Conservation (phyloP, 2,113 vertebrate genomes). For the Dryoscopus gambensis region DNA sequence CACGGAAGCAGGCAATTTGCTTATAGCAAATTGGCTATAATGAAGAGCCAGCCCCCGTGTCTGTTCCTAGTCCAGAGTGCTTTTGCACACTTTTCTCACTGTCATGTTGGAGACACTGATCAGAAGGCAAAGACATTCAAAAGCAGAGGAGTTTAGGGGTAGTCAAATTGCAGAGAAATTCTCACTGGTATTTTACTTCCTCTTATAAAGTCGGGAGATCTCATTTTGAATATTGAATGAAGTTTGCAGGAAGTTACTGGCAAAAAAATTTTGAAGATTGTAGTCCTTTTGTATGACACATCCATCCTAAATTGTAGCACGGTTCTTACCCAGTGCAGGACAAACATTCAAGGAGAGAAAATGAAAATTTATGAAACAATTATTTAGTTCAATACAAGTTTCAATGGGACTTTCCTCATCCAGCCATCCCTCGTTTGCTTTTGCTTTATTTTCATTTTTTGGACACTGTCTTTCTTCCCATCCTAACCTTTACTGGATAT, state of each 20-base stretch:
- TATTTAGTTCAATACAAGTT: not conserved
- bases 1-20: not conserved
- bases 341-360: not conserved
- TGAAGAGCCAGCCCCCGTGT: not conserved
- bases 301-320: not conserved
- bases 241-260: not conserved
- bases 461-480: not conserved
- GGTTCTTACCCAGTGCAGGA: not conserved
- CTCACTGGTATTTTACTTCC: not conserved
- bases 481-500: not conserved
- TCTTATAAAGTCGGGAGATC: not conserved
- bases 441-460: slow-evolving; percentile 11
- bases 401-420: slow-evolving; percentile 52
- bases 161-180: not conserved
- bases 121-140: not conserved
- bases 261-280: not conserved
- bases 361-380: not conserved
- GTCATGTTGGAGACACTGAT: not conserved
- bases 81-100: not conserved
- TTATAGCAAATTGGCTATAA: not conserved
- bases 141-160: not conserved
- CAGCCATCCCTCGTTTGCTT: not conserved
- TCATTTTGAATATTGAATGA: not conserved
- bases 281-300: not conserved
- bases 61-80: not conserved